Base-by-base conservation (phyloP, 1,140 invertebrate genomes). In the Aphelenchoides avenae region DNA sequence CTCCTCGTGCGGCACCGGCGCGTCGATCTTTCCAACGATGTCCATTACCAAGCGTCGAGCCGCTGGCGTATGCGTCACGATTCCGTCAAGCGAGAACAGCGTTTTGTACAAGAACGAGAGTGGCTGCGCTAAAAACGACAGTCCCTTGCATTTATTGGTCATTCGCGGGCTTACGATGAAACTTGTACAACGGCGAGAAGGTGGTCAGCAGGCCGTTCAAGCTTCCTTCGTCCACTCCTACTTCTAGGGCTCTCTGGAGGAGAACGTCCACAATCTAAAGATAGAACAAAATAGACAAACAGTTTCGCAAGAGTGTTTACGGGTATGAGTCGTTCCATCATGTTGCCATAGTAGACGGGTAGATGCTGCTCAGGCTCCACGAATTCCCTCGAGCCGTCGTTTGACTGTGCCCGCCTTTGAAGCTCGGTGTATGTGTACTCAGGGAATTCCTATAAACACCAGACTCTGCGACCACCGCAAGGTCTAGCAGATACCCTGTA, bases 61-160 rank as follows among this genome's bases (percentile, higher is more conserved):
- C 15, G 30, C 27, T 56, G 51, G 52, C 30, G 48, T 51, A 46
- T 51, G 48, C 3, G 48, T 26, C 31, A 51, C 31, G 31, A 59
- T n/a, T 26, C 34, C 36, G 34, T 57, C 55, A 26, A 57, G 34
- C 15, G 56, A 61, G 26, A 61, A 65, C 6, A 57, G 29, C n/a
- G 63, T 69, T 54, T 72, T 70, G 58, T 65, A 65, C 3, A 65
- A 15, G 46, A 64, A 65, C 11, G 68, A 68, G 40, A 65, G 61
- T 44, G 63, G 63, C 22, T 69, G 66, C 26, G 63, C 62, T 64
- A 24, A 43, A 64, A 33, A 29, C 15, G 6, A 64, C 9, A 15
- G 24, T 6, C n/a, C 24, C 51, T n/a, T 64, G 1, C 9, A 44
- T 51, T 3, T 52, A 11, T 3, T 6, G 18, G 41, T 3, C 3